phyloP scores from a whole-genome alignment of 2,888 invertebrate genomes.

The Ceramica pisi region DNA sequence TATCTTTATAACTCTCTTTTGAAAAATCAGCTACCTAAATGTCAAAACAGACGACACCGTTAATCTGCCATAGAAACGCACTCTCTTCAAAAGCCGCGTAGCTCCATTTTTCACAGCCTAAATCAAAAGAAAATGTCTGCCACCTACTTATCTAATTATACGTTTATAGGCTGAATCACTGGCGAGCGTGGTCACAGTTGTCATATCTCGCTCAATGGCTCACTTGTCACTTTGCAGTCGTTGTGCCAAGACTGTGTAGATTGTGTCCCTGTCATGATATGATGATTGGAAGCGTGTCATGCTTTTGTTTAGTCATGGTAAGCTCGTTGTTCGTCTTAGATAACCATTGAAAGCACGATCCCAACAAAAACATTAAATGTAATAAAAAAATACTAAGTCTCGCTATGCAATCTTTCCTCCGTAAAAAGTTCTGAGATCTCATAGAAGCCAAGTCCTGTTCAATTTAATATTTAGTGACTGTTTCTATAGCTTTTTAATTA shows the following conservation, averaged over 20 bases:
- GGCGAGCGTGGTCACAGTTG: slow-evolving; percentile 19
- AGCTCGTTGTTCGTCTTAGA: neutral
- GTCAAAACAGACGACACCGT: neutral
- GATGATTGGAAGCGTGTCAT: slow-evolving; percentile 8
- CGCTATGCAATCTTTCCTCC: no score
- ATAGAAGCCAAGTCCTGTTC: no score
- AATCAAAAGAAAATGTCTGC: slow-evolving; percentile 49
- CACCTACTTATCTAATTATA: slow-evolving; percentile 39
- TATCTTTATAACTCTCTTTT: no score
- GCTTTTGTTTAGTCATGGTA: neutral
- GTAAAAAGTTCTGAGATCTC: no score
- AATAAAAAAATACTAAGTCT: no score
- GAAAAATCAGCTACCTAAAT: neutral
- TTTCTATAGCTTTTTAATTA: no score
- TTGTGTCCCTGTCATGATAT: slow-evolving; percentile 17
- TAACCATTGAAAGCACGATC: neutral
- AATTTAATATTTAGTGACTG: no score
- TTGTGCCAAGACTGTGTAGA: slow-evolving; percentile 48
- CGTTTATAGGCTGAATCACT: slow-evolving; percentile 12
- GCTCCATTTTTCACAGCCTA: slow-evolving; percentile 48
- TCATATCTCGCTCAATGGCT: slow-evolving; percentile 67
- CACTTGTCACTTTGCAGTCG: slow-evolving; percentile 65
- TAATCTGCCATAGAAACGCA: slow-evolving; percentile 4
- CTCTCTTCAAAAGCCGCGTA: slow-evolving; percentile 32
- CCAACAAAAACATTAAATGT: no score